Evolutionary conservation across 2,797 vertebrate genomes (phyloP).

Genomic region (Channa striata): DNA sequence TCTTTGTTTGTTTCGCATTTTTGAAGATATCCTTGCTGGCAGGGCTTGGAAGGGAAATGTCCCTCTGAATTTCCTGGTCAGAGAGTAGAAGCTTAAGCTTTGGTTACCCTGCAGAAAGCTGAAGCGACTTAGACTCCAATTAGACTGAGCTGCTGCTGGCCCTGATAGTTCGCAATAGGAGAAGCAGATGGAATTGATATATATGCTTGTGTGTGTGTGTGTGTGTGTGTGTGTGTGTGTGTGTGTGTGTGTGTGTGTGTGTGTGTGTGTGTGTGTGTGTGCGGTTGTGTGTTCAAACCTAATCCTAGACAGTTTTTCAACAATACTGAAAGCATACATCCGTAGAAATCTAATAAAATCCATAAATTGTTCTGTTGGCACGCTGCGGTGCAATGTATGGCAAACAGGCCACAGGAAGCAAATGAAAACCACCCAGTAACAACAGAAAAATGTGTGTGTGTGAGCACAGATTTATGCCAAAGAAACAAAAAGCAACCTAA

Average conservation of each 20-base stretch:
- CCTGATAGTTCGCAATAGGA: constrained; percentile 63
- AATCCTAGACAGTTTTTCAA: constrained; percentile 64
- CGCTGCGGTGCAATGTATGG: constrained; percentile 67
- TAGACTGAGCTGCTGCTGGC: constrained; percentile 70
- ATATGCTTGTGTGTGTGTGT: constrained; percentile 16
- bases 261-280: constrained; percentile 27
- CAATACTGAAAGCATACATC: constrained; percentile 69
- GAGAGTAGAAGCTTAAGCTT: constrained; percentile 69
- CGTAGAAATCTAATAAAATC: constrained; percentile 77
- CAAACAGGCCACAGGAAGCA: constrained; percentile 54
- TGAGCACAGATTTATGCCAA: constrained; percentile 31
- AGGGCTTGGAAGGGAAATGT: constrained; percentile 73
- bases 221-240: constrained; percentile 24
- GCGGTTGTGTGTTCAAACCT: constrained; percentile 17
- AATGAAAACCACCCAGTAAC: constrained; percentile 70
- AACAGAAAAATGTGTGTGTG: constrained; percentile 20
- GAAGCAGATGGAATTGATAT: constrained; percentile 79
- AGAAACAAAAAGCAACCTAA: constrained; percentile 24
- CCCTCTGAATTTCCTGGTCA: constrained; percentile 77
- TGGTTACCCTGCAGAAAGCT: constrained; percentile 68
- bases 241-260: constrained; percentile 19
- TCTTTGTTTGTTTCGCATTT: constrained; percentile 61
- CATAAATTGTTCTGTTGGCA: constrained; percentile 74
- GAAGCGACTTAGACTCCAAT: constrained; percentile 66
- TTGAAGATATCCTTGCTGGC: constrained; percentile 72